Conservation (phyloP, 2,888 invertebrate genomes). For the Pseudococcus viburni region DNA sequence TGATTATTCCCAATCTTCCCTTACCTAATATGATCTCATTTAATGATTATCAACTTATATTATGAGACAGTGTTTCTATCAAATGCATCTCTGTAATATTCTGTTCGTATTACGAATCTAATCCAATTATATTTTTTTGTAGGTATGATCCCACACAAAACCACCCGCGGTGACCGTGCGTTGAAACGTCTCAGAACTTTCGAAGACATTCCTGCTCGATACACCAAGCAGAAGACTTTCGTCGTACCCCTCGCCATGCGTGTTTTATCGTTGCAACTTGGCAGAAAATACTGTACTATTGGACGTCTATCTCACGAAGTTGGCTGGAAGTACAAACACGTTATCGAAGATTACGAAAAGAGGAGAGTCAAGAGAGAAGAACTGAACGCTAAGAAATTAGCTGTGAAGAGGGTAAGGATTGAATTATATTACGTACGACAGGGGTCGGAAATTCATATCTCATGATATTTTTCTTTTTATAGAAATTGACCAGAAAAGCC, state of each 20-base stretch:
- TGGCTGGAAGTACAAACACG: slow-evolving; percentile 99
- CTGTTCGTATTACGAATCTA: too few species aligned
- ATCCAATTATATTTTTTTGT: slow-evolving; percentile 67
- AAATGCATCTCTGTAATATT: too few species aligned
- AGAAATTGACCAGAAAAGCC: slow-evolving; percentile 90
- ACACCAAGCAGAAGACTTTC: slow-evolving; percentile 92
- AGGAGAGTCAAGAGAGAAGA: slow-evolving; percentile 77
- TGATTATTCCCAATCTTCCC: neutral
- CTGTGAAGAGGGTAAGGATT: slow-evolving; percentile 65
- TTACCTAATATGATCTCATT: slow-evolving; percentile 13
- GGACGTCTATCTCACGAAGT: slow-evolving; percentile 98
- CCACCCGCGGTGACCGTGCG: slow-evolving; percentile 94
- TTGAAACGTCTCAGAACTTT: slow-evolving; percentile 90
- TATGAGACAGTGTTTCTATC: too few species aligned
- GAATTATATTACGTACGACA: neutral
- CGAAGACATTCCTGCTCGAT: slow-evolving; percentile 98
- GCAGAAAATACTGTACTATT: slow-evolving; percentile 96
- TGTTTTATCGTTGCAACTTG: slow-evolving; percentile 93
- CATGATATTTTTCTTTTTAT: slow-evolving; percentile 71
- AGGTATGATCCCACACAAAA: slow-evolving; percentile 99
- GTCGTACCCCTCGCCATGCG: slow-evolving; percentile 97
- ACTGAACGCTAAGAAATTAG: slow-evolving; percentile 66
- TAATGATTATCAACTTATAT: neutral
- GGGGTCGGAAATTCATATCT: too few species aligned
- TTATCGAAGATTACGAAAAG: slow-evolving; percentile 94